Base-by-base conservation (phyloP, 2,113 vertebrate species). In the Junco hyemalis region DNA sequence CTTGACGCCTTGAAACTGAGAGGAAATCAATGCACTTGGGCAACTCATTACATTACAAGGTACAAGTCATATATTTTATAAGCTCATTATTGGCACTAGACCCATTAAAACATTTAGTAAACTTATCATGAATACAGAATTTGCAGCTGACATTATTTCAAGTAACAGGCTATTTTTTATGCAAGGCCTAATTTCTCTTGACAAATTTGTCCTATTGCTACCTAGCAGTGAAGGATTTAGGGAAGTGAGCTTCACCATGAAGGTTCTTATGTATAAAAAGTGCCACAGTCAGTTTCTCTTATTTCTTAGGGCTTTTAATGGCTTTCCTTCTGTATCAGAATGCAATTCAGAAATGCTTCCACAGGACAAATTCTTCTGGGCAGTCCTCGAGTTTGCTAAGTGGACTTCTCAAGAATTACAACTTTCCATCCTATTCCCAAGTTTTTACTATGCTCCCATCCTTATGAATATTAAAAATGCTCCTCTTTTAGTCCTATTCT, bases 11-110 rank as follows among this genome's bases (percentile, higher is more conserved):
- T 83, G 73, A 84, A 92, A 94, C 14, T 12, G 53, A 95, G 83
- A 85, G 71, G 64, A 94, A 96, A 93, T 87, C 50, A 76, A 90
- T 94, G 48, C 40, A 45, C 36, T 92, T 79, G 72, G 48, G n/a
- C 70, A 82, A 91, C 3, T 8, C 48, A 64, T 71, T 47, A 44
- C n/a, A 82, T 89, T 91, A 85, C 38, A 82, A 76, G 18, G 50
- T 56, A 70, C 47, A 87, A 86, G 42, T 50, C 63, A 53, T 61
- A 77, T 83, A 77, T 83, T 90, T 70, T 36, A 63, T 50, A 83
- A 77, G 71, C 40, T 90, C 71, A 33, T 90, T 90, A 83, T 83
- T 77, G 87, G 71, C 87, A 70, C 56, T 48, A 90, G 64, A 77
- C 22, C 48, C 64, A 70, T 90, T 90, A 83, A 83, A 90, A 70